Evolutionary conservation across 2,797 vertebrate species (phyloP), one percentile per base, ranked within the genome.

Genomic region (Parauchenoglanis ngamensis): DNA sequence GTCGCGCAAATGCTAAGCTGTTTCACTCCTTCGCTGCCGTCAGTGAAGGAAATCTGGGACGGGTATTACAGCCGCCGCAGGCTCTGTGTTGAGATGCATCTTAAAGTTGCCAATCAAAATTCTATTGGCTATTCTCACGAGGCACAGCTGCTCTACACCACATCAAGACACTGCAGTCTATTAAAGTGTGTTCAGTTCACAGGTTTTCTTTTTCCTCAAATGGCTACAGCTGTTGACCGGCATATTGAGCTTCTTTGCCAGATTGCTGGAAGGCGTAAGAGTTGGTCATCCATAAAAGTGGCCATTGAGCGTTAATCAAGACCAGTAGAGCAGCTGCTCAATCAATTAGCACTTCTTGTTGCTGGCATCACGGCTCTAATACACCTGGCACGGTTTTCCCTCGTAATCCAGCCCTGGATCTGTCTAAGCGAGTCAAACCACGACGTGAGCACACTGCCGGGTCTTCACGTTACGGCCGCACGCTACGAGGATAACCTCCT

Each of bases 291-390:
- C 92, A 89, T 91, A 88, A 89, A 89, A 92, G 86, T 88, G 87
- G 92, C 92, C 92, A 94, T 90, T 88, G 84, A 88, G 78, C 88
- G 75, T 90, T 92, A 92, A 92, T 93, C 89, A 90, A 93, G 93
- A 91, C 91, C 92, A 88, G 76, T 93, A 90, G 92, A 90, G 92
- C 92, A 92, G 93, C 93, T 92, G 91, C 92, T 92, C 92, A 89
- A 90, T 92, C 86, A 76, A 89, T 93, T 93, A 93, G 90, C 90
- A 88, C 93, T 91, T 92, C 88, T 92, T 90, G 88, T 90, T 90
- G 90, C 89, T 90, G 87, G 87, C 84, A 63, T 68, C 89, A 89
- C 83, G 23, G 56, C 83, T 88, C 44, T 72, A 68, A 78, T 86
- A 79, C 61, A 86, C 75, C 85, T 86, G 85, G 73, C 59, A 82